Evolutionary conservation across 2,113 vertebrate species (phyloP), one percentile per base, ranked within the genome.

Genomic region (Tichodroma muraria): DNA sequence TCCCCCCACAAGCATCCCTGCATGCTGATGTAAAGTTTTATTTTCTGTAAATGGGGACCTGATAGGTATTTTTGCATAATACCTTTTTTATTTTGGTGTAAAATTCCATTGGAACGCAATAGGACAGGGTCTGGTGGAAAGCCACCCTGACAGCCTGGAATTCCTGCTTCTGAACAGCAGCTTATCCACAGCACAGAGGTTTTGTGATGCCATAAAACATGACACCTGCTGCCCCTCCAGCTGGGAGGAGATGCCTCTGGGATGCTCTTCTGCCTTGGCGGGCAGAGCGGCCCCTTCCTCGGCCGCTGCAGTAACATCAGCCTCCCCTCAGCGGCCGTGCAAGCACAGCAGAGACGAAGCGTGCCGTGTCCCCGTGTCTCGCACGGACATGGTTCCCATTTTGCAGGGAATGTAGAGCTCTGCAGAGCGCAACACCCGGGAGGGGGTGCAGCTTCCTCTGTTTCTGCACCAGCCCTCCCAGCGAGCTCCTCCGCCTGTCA

Each of bases 391-490:
- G 56, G 49, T 56, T 71, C 77, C 72, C 80, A 3, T 79, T 84
- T 30, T 54, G 92, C 84, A 25, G 92, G 64, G 88, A 71, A 38
- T 12, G 89, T 3, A 18, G 91, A 89, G 95, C 83, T 88, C 92
- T 69, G 83, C 65, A 3, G 93, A 92, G 80, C 94, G 16, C 68
- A 93, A 44, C 80, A 60, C 93, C 45, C 66, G 40, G 91, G 88
- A 85, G 92, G 75, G 75, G 75, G 17, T 89, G 85, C 88, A 89
- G 94, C 92, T 47, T 80, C 77, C 61, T 63, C 65, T 73, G 60
- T 3, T 71, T 25, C 89, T 71, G 89, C 93, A 93, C 20, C 80
- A 95, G 90, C 86, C 85, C 92, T 90, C 86, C 65, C 91, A 79
- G 86, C 70, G 57, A 85, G 86, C 86, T 85, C 66, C 84, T 49